phyloP scores from a whole-genome alignment of 2,888 invertebrate species.

The Chironomus tentans region DNA sequence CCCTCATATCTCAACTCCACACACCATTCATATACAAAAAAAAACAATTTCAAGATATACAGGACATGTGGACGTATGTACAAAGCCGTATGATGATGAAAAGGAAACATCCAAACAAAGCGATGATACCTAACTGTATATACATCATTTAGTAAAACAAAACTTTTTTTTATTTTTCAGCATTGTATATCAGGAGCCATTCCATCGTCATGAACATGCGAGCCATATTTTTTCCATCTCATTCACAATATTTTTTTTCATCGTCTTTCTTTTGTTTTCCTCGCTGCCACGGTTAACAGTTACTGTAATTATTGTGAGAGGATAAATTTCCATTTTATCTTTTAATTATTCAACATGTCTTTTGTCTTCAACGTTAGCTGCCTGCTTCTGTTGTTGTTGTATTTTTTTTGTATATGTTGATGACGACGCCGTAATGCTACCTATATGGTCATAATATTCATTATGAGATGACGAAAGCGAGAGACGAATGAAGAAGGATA shows the following conservation, averaged over 20 bases:
- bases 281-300: background rate
- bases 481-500: too few relatives aligned
- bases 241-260: background rate
- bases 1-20: too few relatives aligned
- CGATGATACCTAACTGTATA: background rate
- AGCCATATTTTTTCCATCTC: background rate
- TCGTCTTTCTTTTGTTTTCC: background rate
- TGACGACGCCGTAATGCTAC: background rate
- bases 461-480: background rate
- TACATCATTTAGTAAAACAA: too few relatives aligned
- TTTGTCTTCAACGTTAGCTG: slow-evolving; percentile 5
- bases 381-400: background rate
- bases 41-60: too few relatives aligned
- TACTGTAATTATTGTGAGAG: slow-evolving; percentile 22
- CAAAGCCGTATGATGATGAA: background rate
- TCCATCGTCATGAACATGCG: background rate
- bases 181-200: background rate
- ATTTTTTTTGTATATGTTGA: background rate
- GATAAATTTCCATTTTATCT: slow-evolving; percentile 25
- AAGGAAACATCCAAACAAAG: background rate
- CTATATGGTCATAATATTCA: background rate
- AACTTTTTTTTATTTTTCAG: background rate
- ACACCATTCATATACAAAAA: too few relatives aligned
- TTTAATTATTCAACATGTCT: slow-evolving; percentile 27
- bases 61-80: background rate